Evolutionary conservation across 2,113 vertebrate genomes (phyloP), one percentile per base, ranked within the genome.

Genomic region (Xerus inauris): DNA sequence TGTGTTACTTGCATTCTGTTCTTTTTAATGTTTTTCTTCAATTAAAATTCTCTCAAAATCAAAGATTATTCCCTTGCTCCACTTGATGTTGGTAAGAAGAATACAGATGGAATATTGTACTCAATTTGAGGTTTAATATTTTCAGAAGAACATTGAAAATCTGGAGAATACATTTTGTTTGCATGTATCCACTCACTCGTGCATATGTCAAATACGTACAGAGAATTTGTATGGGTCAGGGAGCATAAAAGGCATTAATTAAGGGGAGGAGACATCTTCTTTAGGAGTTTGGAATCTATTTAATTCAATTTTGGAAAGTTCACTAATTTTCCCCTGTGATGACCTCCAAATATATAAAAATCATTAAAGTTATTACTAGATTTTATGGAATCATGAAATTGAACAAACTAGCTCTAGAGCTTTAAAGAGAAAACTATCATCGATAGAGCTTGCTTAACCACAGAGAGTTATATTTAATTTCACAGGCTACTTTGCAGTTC

Each of bases 331-430:
- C 32, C 20, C 26, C 17, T 49, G 16, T 59, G 47, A 51, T 87
- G n/a, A 88, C 24, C 12, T 71, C 69, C 73, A 89, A 96, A 92
- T 42, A 64, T 80, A 30, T 64, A 73, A 82, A 79, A 59, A 73
- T 51, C 8, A 87, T 38, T 40, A 79, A 75, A 1, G 8, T n/a
- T 83, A 67, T 35, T 54, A 81, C 28, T 14, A 71, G 92, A 30
- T 4, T 88, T 40, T 87, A 10, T n/a, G 2, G 71, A 75, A 81
- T 91, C 35, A 59, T 77, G 47, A 77, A 85, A 77, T 30, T 19
- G 14, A 96, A 69, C 8, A 84, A 87, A 64, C 11, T 59, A 92
- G 24, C 28, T 95, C 3, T 40, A 65, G 13, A 82, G 19, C 45
- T 11, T 93, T 89, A 57, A 91, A 82, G 62, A 73, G 35, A 72